Evolutionary conservation across 2,797 vertebrate genomes (phyloP).

Genomic region (Triplophysa yarkandensis): DNA sequence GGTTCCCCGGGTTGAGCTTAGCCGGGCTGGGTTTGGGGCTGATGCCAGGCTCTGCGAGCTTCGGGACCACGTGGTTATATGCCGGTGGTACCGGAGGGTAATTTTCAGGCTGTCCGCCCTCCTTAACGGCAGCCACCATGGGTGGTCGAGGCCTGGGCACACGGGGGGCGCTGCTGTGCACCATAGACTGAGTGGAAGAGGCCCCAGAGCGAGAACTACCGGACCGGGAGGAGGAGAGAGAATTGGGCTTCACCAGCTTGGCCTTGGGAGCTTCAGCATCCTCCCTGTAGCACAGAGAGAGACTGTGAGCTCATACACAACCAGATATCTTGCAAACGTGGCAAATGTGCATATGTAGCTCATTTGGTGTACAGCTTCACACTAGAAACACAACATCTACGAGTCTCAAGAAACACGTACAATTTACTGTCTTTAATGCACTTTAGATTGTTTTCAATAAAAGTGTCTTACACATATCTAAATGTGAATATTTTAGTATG

Average conservation of each 20-base stretch:
- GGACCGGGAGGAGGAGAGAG: constrained; percentile 78
- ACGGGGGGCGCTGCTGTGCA: constrained; percentile 78
- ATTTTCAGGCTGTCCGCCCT: constrained; percentile 67
- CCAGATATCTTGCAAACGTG: not conserved
- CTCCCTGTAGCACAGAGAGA: constrained; percentile 69
- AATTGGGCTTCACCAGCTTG: constrained; percentile 82
- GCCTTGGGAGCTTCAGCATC: constrained; percentile 86
- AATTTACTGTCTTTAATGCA: too few species aligned
- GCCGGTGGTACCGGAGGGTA: constrained; percentile 61
- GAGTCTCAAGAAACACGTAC: not conserved
- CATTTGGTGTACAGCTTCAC: too few species aligned
- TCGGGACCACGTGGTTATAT: constrained; percentile 64
- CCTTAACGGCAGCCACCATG: constrained; percentile 59
- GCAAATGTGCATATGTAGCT: not conserved
- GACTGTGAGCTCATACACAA: not conserved
- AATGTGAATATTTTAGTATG: too few species aligned
- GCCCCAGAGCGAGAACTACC: constrained; percentile 81
- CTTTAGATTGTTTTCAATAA: too few species aligned
- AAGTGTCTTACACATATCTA: too few species aligned
- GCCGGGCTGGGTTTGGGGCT: constrained; percentile 50
- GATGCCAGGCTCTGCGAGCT: constrained; percentile 54
- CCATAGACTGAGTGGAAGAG: constrained; percentile 82
- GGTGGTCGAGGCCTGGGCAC: constrained; percentile 74
- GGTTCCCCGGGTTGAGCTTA: constrained; percentile 69
- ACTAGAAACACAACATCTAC: too few species aligned